phyloP scores from a whole-genome alignment of 2,113 vertebrate species.

The Caretta caretta region DNA sequence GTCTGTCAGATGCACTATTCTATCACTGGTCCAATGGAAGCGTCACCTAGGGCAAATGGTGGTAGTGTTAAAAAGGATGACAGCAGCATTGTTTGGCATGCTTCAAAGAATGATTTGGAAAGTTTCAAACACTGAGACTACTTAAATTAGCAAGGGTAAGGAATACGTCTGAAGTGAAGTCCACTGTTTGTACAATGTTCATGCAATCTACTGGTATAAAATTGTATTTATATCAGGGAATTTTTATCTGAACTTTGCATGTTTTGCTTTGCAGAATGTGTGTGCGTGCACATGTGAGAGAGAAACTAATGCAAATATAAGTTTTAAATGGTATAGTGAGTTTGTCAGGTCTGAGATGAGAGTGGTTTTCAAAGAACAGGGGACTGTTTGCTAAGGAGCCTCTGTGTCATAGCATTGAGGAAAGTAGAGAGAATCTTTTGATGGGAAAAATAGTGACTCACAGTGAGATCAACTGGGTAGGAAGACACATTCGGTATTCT shows the following conservation, averaged over 20 bases:
- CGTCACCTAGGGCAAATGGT: not conserved
- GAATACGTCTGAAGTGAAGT: not conserved
- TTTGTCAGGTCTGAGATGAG: not conserved
- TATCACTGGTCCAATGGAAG: not conserved
- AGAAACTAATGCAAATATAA: not conserved
- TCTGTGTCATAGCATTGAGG: not conserved
- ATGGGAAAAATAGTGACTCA: not conserved
- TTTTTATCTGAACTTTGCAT: not conserved
- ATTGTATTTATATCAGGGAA: not conserved
- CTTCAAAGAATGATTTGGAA: not conserved
- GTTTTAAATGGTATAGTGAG: not conserved
- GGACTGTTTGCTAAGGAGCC: not conserved
- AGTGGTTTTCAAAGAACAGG: not conserved
- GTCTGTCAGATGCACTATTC: not conserved
- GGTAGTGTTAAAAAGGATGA: not conserved
- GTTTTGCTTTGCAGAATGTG: not conserved
- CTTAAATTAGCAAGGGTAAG: not conserved
- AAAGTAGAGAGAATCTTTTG: not conserved
- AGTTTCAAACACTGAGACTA: not conserved
- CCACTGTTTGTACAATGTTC: not conserved
- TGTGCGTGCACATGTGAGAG: not conserved
- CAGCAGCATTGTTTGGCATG: not conserved
- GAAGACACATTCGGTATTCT: not conserved
- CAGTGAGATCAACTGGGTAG: not conserved
- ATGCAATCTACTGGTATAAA: not conserved